Evolutionary conservation across 2,888 invertebrate genomes (phyloP), one percentile per base, ranked within the genome.

Genomic region (Molanna angustata): DNA sequence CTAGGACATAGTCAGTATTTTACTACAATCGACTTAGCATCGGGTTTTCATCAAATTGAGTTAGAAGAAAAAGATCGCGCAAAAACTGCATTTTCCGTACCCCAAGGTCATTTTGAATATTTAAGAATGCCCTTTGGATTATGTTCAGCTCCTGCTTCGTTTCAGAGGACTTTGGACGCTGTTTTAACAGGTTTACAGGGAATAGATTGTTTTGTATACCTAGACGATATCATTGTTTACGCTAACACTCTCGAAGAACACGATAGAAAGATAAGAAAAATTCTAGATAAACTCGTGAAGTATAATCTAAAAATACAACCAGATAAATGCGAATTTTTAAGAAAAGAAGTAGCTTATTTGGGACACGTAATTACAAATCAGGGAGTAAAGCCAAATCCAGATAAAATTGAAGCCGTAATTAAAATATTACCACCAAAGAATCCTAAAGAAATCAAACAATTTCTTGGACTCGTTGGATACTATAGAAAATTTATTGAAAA

Each of bases 341-440:
- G 47, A 3, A 61, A 62, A 47, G 63, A 66, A 60, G 63, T 66
- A 0, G 21, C 56, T 2, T 67, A 64, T 48, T 55, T 68, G 32
- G 65, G 65, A 3, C 65, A 66, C 44, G 56, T 61, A 1, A 65
- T 66, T 4, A 62, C 64, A 11, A 52, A 52, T 11, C 14, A 48
- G 1, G 63, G 61, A 3, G 58, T 63, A 54, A 51, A 45, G 11
- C 61, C 63, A 0, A 52, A 63, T 22, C 59, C 61, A 2, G 40
- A 41, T 4, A 62, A 62, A 50, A 40, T 61, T 4, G 43, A 39
- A 35, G 56, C 59, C 1, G 44, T 63, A 13, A 19, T 35, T 21
- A 51, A 62, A 32, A 61, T 58, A 4, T 60, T 61, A 1, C 33
- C 9, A 1, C 62, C 63, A 1, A 50, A 45, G 18, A 46, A 22